Evolutionary conservation across 1,140 invertebrate genomes (phyloP), one percentile per base, ranked within the genome.

Genomic region (Eurosta solidaginis): DNA sequence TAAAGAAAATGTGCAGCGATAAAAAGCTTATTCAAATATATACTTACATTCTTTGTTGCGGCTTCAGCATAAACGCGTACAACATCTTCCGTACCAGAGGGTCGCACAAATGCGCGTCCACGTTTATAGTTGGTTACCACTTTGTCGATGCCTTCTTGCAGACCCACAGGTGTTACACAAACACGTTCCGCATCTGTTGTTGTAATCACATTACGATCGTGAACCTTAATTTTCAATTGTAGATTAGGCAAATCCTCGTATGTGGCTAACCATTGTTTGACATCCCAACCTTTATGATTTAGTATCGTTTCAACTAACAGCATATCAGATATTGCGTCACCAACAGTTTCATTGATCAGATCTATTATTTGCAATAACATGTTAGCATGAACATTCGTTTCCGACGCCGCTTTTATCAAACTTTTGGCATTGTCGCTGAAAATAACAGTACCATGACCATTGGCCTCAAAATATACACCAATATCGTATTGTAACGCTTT

Each of bases 391-490:
- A 84, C 82, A 25, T 84, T 80, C 29, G 85, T 84, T 7, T 78
- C 78, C 17, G 88, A 84, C 49, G 87, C 86, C 49, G 88, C 85
- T 6, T 68, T 78, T 68, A 87, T 81, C 1, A 77, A 77, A 10
- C 45, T 42, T 81, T 92, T 92, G 3, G 93, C 92, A 36, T 89
- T 87, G 1, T 92, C 86, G 82, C 93, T 96, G 77, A 96, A 96
- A 1, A 96, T 85, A 9, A 96, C 94, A 1, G 98, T 99, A 10
- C 98, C 98, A 90, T 99, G 98, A 0, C 98, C 98, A 90, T 99
- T 99, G 0, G 98, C 97, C 90, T 99, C 98, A 90, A 99, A 99
- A 89, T 99, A 99, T 17, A 99, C 91, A 40, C 98, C 98, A 83
- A 99, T 93, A 85, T 99, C 98, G 90, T 93, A 99, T 77, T 96